Percentiles rank a stretch among this genome's conserved stretches.
Evolutionary conservation across 1,140 invertebrate genomes (phyloP).

Genomic region (Macrosteles quadrilineatus): DNA sequence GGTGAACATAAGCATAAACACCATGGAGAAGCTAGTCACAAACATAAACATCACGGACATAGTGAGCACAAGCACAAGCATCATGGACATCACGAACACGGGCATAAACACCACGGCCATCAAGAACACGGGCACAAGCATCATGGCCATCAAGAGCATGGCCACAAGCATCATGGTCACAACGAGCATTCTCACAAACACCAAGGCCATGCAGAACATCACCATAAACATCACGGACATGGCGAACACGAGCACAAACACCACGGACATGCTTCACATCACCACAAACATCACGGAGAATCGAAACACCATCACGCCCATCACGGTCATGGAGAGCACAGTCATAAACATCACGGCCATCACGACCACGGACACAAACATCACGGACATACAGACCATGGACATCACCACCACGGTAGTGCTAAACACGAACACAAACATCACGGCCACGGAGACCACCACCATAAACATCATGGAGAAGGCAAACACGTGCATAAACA

Average conservation of each 20-base stretch:
- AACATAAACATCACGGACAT: conserved; percentile 23
- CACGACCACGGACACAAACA: conserved; percentile 11
- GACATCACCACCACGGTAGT: conserved; percentile 14
- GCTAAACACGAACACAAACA: conserved; percentile 15
- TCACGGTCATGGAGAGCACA: conserved; percentile 22
- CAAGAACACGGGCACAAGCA: conserved; percentile 19
- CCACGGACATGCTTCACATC: not conserved
- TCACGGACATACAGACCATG: conserved; percentile 18
- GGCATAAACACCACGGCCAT: conserved; percentile 13
- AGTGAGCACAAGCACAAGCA: conserved; percentile 23
- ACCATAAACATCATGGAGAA: conserved; percentile 9
- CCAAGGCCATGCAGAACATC: not conserved
- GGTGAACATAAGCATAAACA: conserved; percentile 28
- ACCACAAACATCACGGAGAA: conserved; percentile 11
- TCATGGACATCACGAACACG: not conserved
- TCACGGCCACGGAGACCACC: conserved; percentile 1
- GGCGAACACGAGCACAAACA: conserved; percentile 22
- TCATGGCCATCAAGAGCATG: not conserved
- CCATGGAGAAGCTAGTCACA: conserved; percentile 18
- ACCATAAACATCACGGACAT: conserved; percentile 20
- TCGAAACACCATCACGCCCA: conserved; percentile 1
- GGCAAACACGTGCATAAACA: conserved; percentile 22
- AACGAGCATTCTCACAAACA: not conserved
- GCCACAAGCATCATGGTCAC: conserved; percentile 7
- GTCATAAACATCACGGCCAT: conserved; percentile 20